Base-by-base conservation (phyloP, 2,797 vertebrate species). In the Eulemur mongoz region DNA sequence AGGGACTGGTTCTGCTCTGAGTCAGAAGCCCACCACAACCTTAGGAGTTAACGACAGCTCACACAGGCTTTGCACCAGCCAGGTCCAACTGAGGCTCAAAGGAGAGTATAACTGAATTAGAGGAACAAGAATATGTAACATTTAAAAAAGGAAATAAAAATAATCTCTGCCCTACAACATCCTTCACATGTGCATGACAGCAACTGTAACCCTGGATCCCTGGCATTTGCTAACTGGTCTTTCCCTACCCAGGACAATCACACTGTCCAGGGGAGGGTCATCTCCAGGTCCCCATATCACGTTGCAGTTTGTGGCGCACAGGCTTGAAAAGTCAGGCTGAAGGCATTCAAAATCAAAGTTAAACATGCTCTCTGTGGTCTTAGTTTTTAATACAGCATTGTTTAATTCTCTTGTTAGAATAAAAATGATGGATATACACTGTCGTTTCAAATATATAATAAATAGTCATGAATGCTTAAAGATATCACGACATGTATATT, bases 331-430 rank as follows among this genome's bases (percentile, higher is more conserved):
- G 30, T 43, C 57, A 72, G 15, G 18, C 48, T 63, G 67, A 50
- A 93, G 52, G 23, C 40, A 81, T 43, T 73, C 18, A 94, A 85
- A 90, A 73, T 65, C 67, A 76, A 91, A 75, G 38, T 45, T 23
- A 82, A 82, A 95, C 17, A 30, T 72, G 30, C 2, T 48, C 18
- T 91, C 2, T 88, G 15, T 25, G 63, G 25, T 45, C 67, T 67
- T 76, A 35, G 45, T 57, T 80, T 94, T 70, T 52, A 94, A 79
- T 18, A 73, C 8, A 82, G 35, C 32, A 54, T 4, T 50, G 10
- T 57, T 65, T 94, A 82, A 54, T 93, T 32, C 30, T 50, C 43
- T 72, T 81, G 80, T 85, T n/a, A 94, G 35, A 92, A 82, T 85
- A 67, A 92, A 94, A 92, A 69, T 79, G 35, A 76, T 76, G 22